Evolutionary conservation across 2,888 invertebrate genomes (phyloP).

Genomic region (Amphipyra berbera): DNA sequence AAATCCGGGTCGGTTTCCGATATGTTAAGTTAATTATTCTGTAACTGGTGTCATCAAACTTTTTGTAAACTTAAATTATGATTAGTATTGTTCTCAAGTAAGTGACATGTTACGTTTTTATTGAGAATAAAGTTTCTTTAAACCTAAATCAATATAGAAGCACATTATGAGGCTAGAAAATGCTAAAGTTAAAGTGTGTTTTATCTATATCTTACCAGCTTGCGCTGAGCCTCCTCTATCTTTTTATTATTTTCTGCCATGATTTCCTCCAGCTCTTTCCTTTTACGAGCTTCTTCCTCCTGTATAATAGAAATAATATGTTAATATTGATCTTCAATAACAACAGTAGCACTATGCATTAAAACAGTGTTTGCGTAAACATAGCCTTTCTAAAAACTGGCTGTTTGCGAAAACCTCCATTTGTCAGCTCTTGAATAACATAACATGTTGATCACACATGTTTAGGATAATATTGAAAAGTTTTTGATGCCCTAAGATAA

Average conservation of each 20-base stretch:
- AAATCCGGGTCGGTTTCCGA: too few species aligned
- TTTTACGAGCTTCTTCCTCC: constrained; percentile 99
- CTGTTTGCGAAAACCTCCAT: constrained; percentile 30
- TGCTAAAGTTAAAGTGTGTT: too few species aligned
- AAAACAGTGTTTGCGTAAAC: constrained; percentile 43
- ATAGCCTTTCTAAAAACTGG: constrained; percentile 32
- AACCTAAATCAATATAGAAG: too few species aligned
- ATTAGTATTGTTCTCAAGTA: too few species aligned
- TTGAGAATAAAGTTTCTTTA: too few species aligned
- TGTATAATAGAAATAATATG: constrained; percentile 92
- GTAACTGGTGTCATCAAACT: too few species aligned
- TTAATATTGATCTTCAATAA: constrained; percentile 70
- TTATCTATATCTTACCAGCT: constrained; percentile 93
- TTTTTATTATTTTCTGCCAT: constrained; percentile 99
- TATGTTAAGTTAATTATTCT: too few species aligned
- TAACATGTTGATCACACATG: constrained; percentile 34
- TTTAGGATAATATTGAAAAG: constrained; percentile 18
- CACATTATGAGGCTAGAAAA: too few species aligned
- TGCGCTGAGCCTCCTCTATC: constrained; percentile 98
- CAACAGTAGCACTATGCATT: constrained; percentile 51
- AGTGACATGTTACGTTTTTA: too few species aligned
- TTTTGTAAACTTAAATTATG: too few species aligned
- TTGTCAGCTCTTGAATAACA: constrained; percentile 39
- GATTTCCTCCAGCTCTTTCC: constrained; percentile 98
- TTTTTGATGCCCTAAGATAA: constrained; percentile 38